Percentiles rank a stretch among this genome's conserved stretches.
Evolutionary conservation across 2,888 invertebrate species (phyloP).

Genomic region (Timema podura): DNA sequence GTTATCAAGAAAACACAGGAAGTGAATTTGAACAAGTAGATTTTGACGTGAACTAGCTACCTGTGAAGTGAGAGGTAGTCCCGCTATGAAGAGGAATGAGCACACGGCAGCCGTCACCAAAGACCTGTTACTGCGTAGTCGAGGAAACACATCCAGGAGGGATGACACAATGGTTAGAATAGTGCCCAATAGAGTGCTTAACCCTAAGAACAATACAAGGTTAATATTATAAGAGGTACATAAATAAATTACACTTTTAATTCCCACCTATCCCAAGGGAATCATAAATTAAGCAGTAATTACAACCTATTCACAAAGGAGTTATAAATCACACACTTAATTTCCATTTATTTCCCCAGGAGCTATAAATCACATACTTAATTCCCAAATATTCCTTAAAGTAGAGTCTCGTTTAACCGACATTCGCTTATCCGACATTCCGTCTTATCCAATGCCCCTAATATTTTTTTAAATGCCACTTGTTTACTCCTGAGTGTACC

Average conservation of each 20-base stretch:
- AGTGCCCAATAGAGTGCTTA: constrained; percentile 16
- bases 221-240: background rate
- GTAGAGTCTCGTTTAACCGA: too few species aligned
- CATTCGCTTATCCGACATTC: too few species aligned
- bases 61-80: constrained; percentile 20
- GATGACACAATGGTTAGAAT: constrained; percentile 10
- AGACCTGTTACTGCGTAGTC: constrained; percentile 4
- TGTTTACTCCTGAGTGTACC: too few species aligned
- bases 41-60: background rate
- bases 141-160: background rate
- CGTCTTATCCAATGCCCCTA: too few species aligned
- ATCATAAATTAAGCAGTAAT: constrained; percentile 4
- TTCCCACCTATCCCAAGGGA: background rate
- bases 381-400: too few species aligned
- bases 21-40: background rate
- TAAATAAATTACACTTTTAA: background rate
- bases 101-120: constrained; percentile 7
- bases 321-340: background rate
- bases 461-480: too few species aligned
- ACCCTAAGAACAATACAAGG: constrained; percentile 12
- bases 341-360: too few species aligned
- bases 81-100: constrained; percentile 4
- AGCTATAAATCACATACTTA: too few species aligned
- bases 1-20: too few species aligned
- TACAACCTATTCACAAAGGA: too few species aligned